Evolutionary conservation across 53 echinoderm and acorn worm species (phyloP).

Genomic region (Pentamera pediparva): DNA sequence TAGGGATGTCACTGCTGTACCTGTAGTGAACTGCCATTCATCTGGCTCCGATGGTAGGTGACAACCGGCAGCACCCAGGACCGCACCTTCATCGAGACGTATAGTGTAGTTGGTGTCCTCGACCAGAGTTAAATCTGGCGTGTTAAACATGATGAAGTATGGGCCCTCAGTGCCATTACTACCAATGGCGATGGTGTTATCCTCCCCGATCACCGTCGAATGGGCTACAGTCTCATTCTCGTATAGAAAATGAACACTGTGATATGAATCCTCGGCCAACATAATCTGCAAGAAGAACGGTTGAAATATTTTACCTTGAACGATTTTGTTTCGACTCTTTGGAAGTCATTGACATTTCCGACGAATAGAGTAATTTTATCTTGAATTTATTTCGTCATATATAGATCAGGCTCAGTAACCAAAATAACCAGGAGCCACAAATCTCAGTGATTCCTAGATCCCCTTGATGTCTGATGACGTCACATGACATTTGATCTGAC

Average conservation of each 20-base stretch:
- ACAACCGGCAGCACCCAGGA: background rate
- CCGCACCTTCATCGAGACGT: background rate
- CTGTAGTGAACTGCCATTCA: slow-evolving; percentile 11
- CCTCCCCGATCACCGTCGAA: background rate
- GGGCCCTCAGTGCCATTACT: background rate
- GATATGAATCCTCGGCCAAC: background rate
- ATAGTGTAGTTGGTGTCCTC: slow-evolving; percentile 7
- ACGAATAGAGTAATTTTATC: no score
- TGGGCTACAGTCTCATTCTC: slow-evolving; percentile 5
- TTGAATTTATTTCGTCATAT: no score
- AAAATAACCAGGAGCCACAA: no score
- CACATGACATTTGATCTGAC: no score
- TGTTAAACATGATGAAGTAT: background rate
- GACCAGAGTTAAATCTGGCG: background rate
- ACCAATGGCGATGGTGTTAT: background rate
- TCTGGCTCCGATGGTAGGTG: background rate
- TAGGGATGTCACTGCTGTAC: no score
- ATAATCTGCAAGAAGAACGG: background rate
- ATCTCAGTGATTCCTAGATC: no score
- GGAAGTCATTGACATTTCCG: no score
- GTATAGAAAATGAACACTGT: background rate
- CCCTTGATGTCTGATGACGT: no score
- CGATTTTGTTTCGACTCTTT: no score
- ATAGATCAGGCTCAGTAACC: no score
- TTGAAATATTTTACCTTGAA: no score